Evolutionary conservation across 1,140 invertebrate genomes (phyloP).

Genomic region (Proales similis): DNA sequence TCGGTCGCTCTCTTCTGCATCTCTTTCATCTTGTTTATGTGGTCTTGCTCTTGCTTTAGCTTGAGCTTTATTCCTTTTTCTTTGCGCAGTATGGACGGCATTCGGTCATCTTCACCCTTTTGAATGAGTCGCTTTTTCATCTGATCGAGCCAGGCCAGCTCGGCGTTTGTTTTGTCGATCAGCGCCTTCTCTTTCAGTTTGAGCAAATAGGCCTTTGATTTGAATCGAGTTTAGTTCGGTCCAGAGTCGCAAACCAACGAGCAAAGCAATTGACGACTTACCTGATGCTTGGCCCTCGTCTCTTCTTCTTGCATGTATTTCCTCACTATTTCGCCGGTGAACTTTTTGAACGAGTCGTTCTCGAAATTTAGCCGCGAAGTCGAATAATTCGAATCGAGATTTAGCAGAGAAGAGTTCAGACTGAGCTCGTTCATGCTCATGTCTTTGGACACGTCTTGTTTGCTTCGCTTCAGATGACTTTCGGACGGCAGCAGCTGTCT

Average conservation of each 20-base stretch:
- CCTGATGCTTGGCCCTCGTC: slow-evolving; percentile 49
- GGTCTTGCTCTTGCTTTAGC: slow-evolving; percentile 54
- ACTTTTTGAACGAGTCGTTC: slow-evolving; percentile 48
- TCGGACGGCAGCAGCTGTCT: slow-evolving; percentile 47
- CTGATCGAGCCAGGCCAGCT: slow-evolving; percentile 56
- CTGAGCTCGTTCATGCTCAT: slow-evolving; percentile 10
- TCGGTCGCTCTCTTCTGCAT: slow-evolving; percentile 46
- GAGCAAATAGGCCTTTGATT: slow-evolving; percentile 43
- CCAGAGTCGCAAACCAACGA: neutral
- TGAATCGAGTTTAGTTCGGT: neutral
- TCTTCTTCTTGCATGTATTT: slow-evolving; percentile 53
- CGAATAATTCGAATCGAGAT: neutral
- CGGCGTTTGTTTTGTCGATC: slow-evolving; percentile 58
- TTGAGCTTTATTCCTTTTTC: slow-evolving; percentile 56
- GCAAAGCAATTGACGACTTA: slow-evolving; percentile 22
- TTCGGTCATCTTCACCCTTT: slow-evolving; percentile 54
- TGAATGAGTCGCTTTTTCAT: slow-evolving; percentile 53
- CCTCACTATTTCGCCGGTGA: slow-evolving; percentile 49
- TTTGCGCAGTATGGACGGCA: slow-evolving; percentile 57
- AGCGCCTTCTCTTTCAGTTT: slow-evolving; percentile 58
- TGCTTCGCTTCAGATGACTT: slow-evolving; percentile 45
- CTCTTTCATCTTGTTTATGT: slow-evolving; percentile 55
- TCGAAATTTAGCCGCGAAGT: slow-evolving; percentile 37
- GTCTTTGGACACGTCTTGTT: slow-evolving; percentile 41
- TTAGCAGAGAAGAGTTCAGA: slow-evolving; percentile 17